phyloP scores from a whole-genome alignment of 2,797 vertebrate genomes.

The Saxicola maurus region DNA sequence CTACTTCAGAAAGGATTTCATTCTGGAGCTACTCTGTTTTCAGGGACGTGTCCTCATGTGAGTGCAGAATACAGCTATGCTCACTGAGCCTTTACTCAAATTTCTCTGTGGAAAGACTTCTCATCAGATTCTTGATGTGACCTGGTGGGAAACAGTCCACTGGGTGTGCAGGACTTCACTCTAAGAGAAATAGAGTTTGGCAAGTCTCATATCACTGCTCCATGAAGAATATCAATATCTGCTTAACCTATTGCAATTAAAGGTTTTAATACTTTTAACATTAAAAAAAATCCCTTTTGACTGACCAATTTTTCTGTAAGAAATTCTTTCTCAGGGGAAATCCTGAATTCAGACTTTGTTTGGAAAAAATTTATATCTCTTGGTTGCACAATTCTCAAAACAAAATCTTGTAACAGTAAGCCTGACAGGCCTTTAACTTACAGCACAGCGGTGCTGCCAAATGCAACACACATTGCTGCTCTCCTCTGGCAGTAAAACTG shows the following conservation, averaged over 20 bases:
- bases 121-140: background rate
- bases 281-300: background rate
- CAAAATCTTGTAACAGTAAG: background rate
- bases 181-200: background rate
- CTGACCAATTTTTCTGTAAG: background rate
- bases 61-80: background rate
- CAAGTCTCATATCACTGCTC: background rate
- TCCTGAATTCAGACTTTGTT: background rate
- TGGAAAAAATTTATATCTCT: background rate
- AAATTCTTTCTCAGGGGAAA: background rate
- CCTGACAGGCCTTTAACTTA: background rate
- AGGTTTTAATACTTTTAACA: background rate
- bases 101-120: background rate
- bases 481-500: constrained; percentile 36
- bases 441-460: background rate
- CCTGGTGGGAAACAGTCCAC: background rate
- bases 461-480: background rate
- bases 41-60: background rate
- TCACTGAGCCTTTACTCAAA: background rate
- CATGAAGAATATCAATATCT: background rate
- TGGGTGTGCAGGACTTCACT: background rate
- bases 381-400: constrained; percentile 6
- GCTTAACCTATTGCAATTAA: background rate
- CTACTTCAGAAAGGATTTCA: background rate
- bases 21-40: background rate